phyloP scores from a whole-genome alignment of 2,113 vertebrate species.

The Antechinus stuartii region DNA sequence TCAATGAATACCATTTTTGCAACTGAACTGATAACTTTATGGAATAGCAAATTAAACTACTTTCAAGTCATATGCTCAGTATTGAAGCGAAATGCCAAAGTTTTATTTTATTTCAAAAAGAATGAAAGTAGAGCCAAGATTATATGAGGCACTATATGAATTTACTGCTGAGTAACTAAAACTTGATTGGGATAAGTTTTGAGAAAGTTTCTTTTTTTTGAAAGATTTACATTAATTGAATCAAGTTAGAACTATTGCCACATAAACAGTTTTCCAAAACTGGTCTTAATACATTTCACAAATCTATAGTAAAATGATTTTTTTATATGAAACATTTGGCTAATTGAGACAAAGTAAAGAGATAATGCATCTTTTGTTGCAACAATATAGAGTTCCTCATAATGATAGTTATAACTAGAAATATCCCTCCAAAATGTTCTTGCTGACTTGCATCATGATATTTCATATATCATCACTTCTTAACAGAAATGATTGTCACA shows the following conservation, averaged over 20 bases:
- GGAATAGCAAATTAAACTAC: constrained; percentile 4
- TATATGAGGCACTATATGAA: background rate
- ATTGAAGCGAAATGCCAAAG: constrained; percentile 12
- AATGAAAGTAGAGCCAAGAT: background rate
- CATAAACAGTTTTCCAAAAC: constrained; percentile 45
- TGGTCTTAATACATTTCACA: constrained; percentile 51
- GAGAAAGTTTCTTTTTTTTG: constrained; percentile 9
- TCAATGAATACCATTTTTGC: background rate
- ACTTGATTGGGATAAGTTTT: background rate
- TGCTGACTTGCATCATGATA: background rate
- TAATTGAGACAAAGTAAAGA: constrained; percentile 34
- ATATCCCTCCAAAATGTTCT: background rate
- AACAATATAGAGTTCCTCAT: background rate
- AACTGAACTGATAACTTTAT: background rate
- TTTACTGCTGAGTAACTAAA: background rate
- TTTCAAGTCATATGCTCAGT: constrained; percentile 13
- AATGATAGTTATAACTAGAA: background rate
- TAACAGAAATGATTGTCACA: background rate
- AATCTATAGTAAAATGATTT: constrained; percentile 55
- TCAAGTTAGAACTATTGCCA: constrained; percentile 28
- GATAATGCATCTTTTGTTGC: background rate
- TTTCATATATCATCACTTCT: background rate
- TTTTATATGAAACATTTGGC: constrained; percentile 69
- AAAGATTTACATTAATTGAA: constrained; percentile 40
- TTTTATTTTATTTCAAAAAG: constrained; percentile 14